These are phyloP conservation scores for Trichoplusia ni DNA, from an alignment of 1,140 invertebrate species.

Conservation along the genomic window DNA sequence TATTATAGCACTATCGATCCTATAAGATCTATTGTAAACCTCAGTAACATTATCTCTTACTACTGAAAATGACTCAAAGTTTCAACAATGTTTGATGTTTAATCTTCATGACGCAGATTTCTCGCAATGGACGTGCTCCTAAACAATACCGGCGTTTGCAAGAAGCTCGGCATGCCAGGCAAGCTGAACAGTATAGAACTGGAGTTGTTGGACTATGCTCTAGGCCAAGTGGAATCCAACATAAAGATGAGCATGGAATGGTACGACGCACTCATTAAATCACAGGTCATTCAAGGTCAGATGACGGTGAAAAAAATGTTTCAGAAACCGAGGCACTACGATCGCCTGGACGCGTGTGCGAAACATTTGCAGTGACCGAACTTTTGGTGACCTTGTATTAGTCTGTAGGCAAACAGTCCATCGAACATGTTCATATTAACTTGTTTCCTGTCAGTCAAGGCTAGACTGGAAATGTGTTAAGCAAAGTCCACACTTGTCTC, in stretches of 20 bases:
- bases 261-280: slow-evolving; percentile 26
- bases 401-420: no score
- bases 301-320: slow-evolving; percentile 38
- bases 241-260: slow-evolving; percentile 45
- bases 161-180: slow-evolving; percentile 50
- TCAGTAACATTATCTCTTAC: neutral
- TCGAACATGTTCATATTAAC: no score
- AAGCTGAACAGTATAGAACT: slow-evolving; percentile 43
- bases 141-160: slow-evolving; percentile 53
- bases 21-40: no score
- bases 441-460: no score
- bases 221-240: slow-evolving; percentile 33
- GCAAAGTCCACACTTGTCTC: no score
- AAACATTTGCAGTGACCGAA: no score
- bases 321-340: slow-evolving; percentile 20
- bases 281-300: neutral
- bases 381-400: no score
- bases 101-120: slow-evolving; percentile 44
- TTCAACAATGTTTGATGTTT: slow-evolving; percentile 4
- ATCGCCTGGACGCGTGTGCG: slow-evolving; percentile 25
- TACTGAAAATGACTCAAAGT: neutral
- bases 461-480: no score
- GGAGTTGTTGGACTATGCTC: slow-evolving; percentile 42
- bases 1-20: no score
- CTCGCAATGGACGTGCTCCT: slow-evolving; percentile 50